Evolutionary conservation across 1,140 invertebrate genomes (phyloP).

Genomic region (Brachionus paranguensis): DNA sequence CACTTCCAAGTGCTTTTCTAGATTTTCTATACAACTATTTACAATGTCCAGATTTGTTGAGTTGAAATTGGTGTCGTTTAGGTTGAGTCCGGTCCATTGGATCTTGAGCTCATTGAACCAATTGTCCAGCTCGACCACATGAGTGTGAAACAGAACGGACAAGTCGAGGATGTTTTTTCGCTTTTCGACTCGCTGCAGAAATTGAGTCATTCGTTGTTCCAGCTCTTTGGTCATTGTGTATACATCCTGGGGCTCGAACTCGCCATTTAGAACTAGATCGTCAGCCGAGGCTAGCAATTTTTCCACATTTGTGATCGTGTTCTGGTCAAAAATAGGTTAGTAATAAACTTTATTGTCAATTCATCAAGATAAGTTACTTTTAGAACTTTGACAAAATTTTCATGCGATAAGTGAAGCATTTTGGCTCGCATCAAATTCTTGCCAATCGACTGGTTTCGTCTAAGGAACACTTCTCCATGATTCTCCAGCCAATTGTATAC

Average conservation of each 20-base stretch:
- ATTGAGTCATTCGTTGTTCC: constrained; percentile 76
- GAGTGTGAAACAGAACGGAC: constrained; percentile 88
- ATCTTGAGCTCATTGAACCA: constrained; percentile 78
- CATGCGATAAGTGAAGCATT: constrained; percentile 92
- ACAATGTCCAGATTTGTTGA: constrained; percentile 64
- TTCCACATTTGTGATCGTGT: constrained; percentile 80
- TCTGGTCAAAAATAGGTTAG: background rate
- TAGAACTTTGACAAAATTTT: constrained; percentile 61
- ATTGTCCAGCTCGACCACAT: constrained; percentile 79
- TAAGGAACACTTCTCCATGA: constrained; percentile 95
- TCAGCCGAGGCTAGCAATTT: constrained; percentile 89
- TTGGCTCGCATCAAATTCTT: constrained; percentile 84
- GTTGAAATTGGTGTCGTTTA: background rate
- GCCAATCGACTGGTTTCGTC: constrained; percentile 91
- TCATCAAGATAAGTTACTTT: background rate
- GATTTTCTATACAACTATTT: constrained; percentile 75
- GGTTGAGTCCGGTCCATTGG: constrained; percentile 54
- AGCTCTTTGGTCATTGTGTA: constrained; percentile 71
- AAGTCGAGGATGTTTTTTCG: constrained; percentile 80
- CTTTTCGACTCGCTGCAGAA: constrained; percentile 86
- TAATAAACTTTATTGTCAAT: background rate
- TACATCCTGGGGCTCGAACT: constrained; percentile 77
- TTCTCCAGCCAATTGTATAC: constrained; percentile 91
- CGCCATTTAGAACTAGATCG: constrained; percentile 86
- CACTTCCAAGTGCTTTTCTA: constrained; percentile 61